These are phyloP conservation scores for Rhabdophis nuchalis DNA, from an alignment of 2,797 vertebrate genomes.

Conservation along the genomic window DNA sequence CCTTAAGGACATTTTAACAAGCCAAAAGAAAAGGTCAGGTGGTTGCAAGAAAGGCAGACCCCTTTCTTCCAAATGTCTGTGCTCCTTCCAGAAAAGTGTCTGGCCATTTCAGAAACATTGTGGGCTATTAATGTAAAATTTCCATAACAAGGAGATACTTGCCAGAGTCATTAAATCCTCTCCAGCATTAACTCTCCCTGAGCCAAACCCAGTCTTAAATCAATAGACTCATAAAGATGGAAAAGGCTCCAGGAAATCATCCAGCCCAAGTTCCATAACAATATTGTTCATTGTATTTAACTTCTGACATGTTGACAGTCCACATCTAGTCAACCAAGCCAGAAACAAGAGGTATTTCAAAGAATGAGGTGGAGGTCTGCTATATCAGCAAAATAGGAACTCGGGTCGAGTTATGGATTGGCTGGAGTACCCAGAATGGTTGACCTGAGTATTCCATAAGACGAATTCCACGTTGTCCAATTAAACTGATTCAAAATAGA, in stretches of 20 bases:
- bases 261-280: not conserved
- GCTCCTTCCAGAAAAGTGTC: not conserved
- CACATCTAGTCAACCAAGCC: not conserved
- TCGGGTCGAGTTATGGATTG: not conserved
- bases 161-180: not conserved
- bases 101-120: conserved; percentile 5
- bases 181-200: not conserved
- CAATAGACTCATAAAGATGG: not conserved
- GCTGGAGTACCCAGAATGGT: not conserved
- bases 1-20: not conserved
- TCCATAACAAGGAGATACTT: not conserved
- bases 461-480: not conserved
- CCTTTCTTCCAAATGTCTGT: not conserved
- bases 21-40: not conserved
- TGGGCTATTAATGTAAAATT: not conserved
- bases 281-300: not conserved
- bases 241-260: not conserved
- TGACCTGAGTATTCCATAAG: not conserved
- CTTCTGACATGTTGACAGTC: not conserved
- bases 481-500: not conserved
- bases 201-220: not conserved
- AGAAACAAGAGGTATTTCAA: not conserved
- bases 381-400: not conserved
- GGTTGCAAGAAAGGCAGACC: not conserved
- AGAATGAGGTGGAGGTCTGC: not conserved